phyloP scores from a whole-genome alignment of 2,888 invertebrate genomes.

The Sepioteuthis lessoniana region DNA sequence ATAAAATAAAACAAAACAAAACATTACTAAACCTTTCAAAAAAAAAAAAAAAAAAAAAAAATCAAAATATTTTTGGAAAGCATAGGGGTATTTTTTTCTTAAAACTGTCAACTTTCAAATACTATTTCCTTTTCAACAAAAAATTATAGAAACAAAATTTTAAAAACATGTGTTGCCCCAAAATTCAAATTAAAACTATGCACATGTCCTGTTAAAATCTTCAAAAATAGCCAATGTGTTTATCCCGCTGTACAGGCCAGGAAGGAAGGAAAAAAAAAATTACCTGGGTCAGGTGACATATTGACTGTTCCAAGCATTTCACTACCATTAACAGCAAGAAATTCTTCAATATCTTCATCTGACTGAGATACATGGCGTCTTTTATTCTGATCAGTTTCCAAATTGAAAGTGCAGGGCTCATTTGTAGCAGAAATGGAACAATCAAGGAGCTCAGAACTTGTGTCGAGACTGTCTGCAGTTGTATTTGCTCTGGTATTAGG shows the following conservation, averaged over 20 bases:
- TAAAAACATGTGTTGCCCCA: no score
- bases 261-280: not conserved
- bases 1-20: no score
- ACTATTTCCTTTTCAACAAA: no score
- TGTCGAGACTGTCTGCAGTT: not conserved
- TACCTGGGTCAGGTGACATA: slow-evolving; percentile 38
- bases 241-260: no score
- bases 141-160: no score
- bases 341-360: slow-evolving; percentile 14
- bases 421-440: not conserved
- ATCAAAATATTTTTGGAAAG: no score
- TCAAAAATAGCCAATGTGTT: no score
- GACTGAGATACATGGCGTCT: not conserved
- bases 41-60: no score
- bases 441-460: not conserved
- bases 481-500: not conserved
- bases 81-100: no score
- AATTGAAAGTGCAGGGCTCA: not conserved
- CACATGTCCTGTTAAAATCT: not conserved
- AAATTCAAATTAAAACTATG: no score
- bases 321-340: not conserved
- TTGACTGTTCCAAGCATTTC: not conserved
- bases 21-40: no score
- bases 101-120: no score
- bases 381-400: not conserved